Base-by-base conservation (phyloP, 1,140 invertebrate genomes). In the Wiebesia pumilae region DNA sequence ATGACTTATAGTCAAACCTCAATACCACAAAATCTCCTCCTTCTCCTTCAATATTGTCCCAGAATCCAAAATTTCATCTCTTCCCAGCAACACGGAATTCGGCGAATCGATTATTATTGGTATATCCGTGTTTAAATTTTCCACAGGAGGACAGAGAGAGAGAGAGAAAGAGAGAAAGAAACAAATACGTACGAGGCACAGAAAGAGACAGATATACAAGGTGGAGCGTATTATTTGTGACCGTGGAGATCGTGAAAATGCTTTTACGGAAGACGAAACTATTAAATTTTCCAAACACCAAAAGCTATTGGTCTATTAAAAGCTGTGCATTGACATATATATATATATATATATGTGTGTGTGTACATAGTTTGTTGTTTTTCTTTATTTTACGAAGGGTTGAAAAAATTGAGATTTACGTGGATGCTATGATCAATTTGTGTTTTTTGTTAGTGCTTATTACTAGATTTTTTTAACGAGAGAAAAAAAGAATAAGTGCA, bases 1-100 rank as follows among this genome's bases (percentile, higher is more conserved):
- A 93, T 93, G 93, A 93, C 92, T 93, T 93, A 94, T 94, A 93
- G 92, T 91, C 87, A 88, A 89, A 90, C 89, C 92, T 89, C 90
- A 88, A 89, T 89, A 90, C 90, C 88, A 83, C 88, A 83, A 82
- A 21, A 33, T 38, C 38, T 85, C 82, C 65, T 67, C 43, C 85
- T 81, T 81, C 67, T 86, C 87, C 82, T 81, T 87, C 81, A 83
- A 77, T 54, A 87, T 88, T 83, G 24, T 73, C 87, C 81, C 67
- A 65, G 85, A 84, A 87, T 81, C 43, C 62, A 83, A 86, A 85
- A 88, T 86, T 82, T 9, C 14, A 38, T 21, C 4, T 38, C 38
- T 27, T 78, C 30, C 54, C 19, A 38, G 69, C 62, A 62, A 30
- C 51, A 3, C 24, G 78, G 75, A 78, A 88, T 89, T 85, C 86